Evolutionary conservation across 2,113 vertebrate species (phyloP), one percentile per base, ranked within the genome.

Genomic region (Psammodynastes pulverulentus): DNA sequence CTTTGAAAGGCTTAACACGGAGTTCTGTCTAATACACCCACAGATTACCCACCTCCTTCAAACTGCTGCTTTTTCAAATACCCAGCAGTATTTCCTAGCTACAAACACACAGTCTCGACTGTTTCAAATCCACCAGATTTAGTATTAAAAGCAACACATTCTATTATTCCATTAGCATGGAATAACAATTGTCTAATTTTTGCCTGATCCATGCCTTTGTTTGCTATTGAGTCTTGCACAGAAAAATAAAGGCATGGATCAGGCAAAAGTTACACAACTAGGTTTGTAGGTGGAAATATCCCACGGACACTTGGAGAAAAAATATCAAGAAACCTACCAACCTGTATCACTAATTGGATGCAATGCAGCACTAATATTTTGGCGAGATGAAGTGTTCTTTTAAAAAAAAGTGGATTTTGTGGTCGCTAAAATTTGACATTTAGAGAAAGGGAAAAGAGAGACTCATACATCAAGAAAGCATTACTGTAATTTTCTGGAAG

Each of bases 11-110:
- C 93, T 97, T 17, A 0, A 53, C 93, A 95, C 92, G 90, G 87
- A 91, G 93, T 87, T 95, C 94, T 94, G 95, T 95, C 95, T 94
- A 96, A 96, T 94, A 97, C 91, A 95, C 95, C 97, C 96, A 97
- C 97, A 95, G 96, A 93, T 93, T 95, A 95, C 95, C 95, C 93
- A 91, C 94, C 94, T 94, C 67, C 93, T 95, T 91, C 91, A 95
- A 95, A 96, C 92, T 95, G 95, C 95, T 94, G 52, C 95, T 97
- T 95, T 97, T 97, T 91, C 92, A 92, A 96, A 94, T 88, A 93
- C 94, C 94, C 96, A 95, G 95, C 93, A 95, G 94, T 94, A 94
- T 93, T 97, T 97, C 95, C 93, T 93, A 89, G 92, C 95, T 95
- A 93, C 92, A 94, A 87, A 21, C 58, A 86, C 87, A n/a, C 67